Evolutionary conservation across 2,797 vertebrate genomes (phyloP), one percentile per base, ranked within the genome.

Genomic region (Pseudotriccus pelzelni): DNA sequence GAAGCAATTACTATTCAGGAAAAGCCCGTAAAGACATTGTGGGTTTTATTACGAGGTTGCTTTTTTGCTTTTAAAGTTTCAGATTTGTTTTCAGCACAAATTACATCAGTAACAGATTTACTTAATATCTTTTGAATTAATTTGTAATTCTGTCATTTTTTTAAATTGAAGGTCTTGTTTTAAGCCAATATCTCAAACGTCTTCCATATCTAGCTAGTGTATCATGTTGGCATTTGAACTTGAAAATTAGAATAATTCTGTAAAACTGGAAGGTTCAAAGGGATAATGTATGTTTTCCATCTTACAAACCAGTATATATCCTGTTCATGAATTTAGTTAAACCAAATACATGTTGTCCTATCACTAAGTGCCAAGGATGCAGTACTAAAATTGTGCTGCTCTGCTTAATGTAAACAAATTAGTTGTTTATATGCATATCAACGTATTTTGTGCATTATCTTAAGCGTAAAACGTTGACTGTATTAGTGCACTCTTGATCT

Each of bases 341-440:
- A 97, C 94, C 97, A 97, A 98, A 97, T 96, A 96, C n/a, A 36
- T 72, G 62, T 96, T 97, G 94, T 97, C 90, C 96, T 95, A 94
- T 97, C 97, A 97, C 95, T 91, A 97, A 98, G 95, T 98, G 97
- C 97, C 98, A 97, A 97, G 90, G 86, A 62, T 93, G 87, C 96
- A 97, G 95, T 63, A 63, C 94, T 41, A 20, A 46, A 67, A 20
- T 27, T 67, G 88, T 94, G 90, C 90, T 94, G 89, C 89, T 89
- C 27, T 93, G 46, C 47, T 32, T 94, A 86, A 60, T 94, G 90
- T 96, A 94, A 97, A 86, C 82, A 93, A 87, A 70, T 92, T 76
- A 73, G 91, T 92, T 93, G 95, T 90, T 94, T 82, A 88, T 82
- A 74, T 84, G 67, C 87, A 91, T 96, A 96, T 96, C 94, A 85